These are phyloP conservation scores for Pelosia muscerda DNA, from an alignment of 2,888 invertebrate species.

Conservation along the genomic window DNA sequence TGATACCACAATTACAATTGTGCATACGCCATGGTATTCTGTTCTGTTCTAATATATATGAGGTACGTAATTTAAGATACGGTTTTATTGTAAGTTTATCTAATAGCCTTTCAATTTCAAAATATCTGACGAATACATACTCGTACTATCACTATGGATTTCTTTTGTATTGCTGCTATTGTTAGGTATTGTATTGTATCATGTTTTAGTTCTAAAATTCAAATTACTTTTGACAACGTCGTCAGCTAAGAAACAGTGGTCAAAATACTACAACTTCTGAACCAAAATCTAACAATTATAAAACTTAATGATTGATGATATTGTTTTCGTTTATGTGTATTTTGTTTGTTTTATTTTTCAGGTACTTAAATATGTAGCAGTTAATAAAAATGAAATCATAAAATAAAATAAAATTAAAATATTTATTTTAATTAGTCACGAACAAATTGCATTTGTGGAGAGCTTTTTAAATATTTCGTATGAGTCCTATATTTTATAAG, in stretches of 20 bases:
- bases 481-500: background rate
- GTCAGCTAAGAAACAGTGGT: background rate
- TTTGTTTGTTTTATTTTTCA: background rate
- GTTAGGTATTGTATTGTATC: too few relatives aligned
- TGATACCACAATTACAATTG: too few relatives aligned
- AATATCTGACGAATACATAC: too few relatives aligned
- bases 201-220: too few relatives aligned
- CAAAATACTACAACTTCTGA: background rate
- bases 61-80: too few relatives aligned
- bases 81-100: background rate
- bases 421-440: background rate
- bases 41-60: too few relatives aligned
- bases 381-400: background rate
- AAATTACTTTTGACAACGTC: too few relatives aligned
- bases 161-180: too few relatives aligned
- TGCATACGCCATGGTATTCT: too few relatives aligned
- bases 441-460: background rate
- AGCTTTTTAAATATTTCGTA: background rate
- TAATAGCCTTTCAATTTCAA: background rate
- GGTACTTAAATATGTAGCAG: background rate
- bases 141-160: too few relatives aligned
- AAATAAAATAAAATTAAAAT: too few relatives aligned
- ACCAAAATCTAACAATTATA: background rate
- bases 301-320: background rate
- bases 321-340: background rate